These are phyloP conservation scores for Saccopteryx leptura DNA, from an alignment of 2,113 vertebrate species.

Conservation along the genomic window DNA sequence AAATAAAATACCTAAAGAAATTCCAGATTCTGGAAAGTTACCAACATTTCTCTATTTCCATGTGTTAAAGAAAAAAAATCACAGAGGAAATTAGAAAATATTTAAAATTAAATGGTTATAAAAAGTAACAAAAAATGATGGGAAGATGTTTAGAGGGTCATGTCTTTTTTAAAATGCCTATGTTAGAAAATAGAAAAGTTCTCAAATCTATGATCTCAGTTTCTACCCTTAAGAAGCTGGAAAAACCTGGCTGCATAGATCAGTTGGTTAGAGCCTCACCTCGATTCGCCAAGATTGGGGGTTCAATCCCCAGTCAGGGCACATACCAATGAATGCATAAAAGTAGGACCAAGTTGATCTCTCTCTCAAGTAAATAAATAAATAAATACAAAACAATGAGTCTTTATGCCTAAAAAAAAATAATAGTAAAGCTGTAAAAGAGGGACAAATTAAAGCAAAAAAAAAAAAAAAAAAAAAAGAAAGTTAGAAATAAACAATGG, in stretches of 20 bases:
- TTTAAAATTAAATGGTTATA: not conserved
- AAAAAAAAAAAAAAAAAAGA: not conserved
- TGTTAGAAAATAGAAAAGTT: not conserved
- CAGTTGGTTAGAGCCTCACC: too few relatives aligned
- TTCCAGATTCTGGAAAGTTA: not conserved
- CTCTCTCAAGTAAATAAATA: too few relatives aligned
- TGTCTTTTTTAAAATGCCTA: not conserved
- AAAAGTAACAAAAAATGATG: not conserved
- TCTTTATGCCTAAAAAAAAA: too few relatives aligned
- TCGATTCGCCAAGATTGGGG: too few relatives aligned
- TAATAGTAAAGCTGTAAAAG: not conserved
- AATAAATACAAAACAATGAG: too few relatives aligned
- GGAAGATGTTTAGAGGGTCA: not conserved
- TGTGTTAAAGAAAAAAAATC: conserved; percentile 18
- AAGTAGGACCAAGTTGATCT: too few relatives aligned
- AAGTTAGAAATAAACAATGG: too few relatives aligned
- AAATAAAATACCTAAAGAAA: conserved; percentile 23
- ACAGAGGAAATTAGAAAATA: not conserved
- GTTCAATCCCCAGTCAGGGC: too few relatives aligned
- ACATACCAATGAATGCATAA: too few relatives aligned
- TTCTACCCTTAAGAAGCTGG: not conserved
- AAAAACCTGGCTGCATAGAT: not conserved
- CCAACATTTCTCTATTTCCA: not conserved
- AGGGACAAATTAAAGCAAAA: not conserved
- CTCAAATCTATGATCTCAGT: not conserved